Evolutionary conservation across 2,797 vertebrate species (phyloP).

Genomic region (Coranthus polyacanthus): DNA sequence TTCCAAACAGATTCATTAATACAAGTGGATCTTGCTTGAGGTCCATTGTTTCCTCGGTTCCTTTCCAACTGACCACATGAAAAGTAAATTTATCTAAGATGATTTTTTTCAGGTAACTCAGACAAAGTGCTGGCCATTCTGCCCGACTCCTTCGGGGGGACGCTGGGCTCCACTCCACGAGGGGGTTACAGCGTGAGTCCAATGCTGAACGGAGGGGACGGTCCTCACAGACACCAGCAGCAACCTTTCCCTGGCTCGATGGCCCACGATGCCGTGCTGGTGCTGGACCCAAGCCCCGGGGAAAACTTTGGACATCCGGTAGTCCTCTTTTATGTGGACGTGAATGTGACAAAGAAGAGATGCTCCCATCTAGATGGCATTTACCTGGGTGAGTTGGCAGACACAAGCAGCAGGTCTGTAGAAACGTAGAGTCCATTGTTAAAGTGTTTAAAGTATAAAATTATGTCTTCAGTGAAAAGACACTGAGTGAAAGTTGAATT

Average conservation of each 20-base stretch:
- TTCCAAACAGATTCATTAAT: no score
- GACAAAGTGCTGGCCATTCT: conserved; percentile 86
- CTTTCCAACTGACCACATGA: no score
- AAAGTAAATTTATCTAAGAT: no score
- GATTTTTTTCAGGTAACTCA: conserved; percentile 50
- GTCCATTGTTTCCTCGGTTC: no score
- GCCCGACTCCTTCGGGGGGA: conserved; percentile 80
- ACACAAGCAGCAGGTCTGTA: not conserved
- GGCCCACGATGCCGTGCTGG: conserved; percentile 84
- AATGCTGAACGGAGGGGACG: conserved; percentile 52
- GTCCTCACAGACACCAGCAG: conserved; percentile 62
- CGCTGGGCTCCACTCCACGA: conserved; percentile 62
- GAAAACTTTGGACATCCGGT: conserved; percentile 88
- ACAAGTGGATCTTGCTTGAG: no score
- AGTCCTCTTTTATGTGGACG: conserved; percentile 85
- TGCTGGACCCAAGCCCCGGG: conserved; percentile 86
- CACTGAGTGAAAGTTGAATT: conserved; percentile 20
- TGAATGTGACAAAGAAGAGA: conserved; percentile 86
- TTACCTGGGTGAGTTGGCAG: conserved; percentile 82
- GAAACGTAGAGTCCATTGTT: no score
- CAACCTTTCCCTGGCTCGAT: conserved; percentile 59
- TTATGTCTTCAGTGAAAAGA: conserved; percentile 3
- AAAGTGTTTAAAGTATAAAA: no score
- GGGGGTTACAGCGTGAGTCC: conserved; percentile 48
- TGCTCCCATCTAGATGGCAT: conserved; percentile 85